Evolutionary conservation across 2,797 vertebrate genomes (phyloP), one percentile per base, ranked within the genome.

Genomic region (Sarcoramphus papa): DNA sequence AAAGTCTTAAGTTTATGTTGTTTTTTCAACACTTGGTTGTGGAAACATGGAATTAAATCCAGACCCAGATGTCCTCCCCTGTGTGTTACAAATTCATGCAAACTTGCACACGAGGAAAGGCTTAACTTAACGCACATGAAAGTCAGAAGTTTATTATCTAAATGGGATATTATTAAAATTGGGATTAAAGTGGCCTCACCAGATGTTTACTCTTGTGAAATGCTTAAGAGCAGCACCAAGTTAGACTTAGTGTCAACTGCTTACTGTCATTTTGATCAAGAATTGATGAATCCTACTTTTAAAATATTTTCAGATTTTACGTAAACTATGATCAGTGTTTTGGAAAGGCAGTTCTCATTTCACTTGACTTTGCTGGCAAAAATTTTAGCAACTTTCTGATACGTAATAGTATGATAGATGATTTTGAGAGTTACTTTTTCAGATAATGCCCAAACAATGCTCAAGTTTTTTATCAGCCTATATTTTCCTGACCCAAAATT

Each of bases 101-200:
- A 74, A 41, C 77, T 90, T 28, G 3, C 48, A 96, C 60, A 96
- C 78, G 85, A 95, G 81, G 74, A 95, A 96, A 95, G 62, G 83
- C 73, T 96, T 93, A 95, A 50, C 43, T 86, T 92, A 72, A 94
- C 87, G 85, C 48, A 73, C 65, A 89, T 77, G 65, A 76, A 95
- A 96, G 84, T 92, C 79, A 93, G 65, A 87, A 95, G 51, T 94
- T 91, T 91, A 92, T 93, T 92, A 95, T 80, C 51, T 94, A 95
- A 95, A 96, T 54, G 51, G 50, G 33, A 85, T 95, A 82, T 91
- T 89, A 91, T 91, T 96, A 91, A 96, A 97, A 94, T 33, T 67
- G 25, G 54, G 51, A 95, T 95, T 92, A 60, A 92, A 94, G 67
- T 25, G 14, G 37, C 19, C 74, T 85, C 51, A 79, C 51, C 80